A percentile compares a stretch with the other conserved stretches of the same genome.
These are phyloP conservation scores for Porphyrio hochstetteri DNA, from an alignment of 2,113 vertebrate genomes.

Conservation along the genomic window DNA sequence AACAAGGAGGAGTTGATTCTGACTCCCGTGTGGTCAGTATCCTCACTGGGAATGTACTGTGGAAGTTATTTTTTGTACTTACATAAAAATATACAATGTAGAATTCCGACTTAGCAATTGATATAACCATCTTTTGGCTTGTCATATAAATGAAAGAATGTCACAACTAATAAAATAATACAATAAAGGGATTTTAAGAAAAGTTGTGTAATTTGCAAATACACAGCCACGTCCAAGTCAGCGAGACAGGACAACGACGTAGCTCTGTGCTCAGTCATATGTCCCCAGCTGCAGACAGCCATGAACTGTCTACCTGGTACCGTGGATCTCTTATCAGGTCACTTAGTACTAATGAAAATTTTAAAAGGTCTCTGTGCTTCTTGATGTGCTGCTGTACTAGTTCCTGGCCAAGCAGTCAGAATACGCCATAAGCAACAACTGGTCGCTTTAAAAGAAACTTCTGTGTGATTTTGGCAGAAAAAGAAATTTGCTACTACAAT, in stretches of 20 bases:
- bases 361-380: not conserved
- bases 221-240: not conserved
- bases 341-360: constrained; percentile 4
- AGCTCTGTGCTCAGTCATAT: not conserved
- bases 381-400: not conserved
- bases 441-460: not conserved
- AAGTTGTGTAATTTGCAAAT: not conserved
- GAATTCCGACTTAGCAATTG: not conserved
- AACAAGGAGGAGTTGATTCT: not conserved
- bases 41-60: not conserved
- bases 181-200: not conserved
- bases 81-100: not conserved
- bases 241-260: not conserved
- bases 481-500: no score
- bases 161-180: not conserved
- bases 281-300: not conserved
- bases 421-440: not conserved
- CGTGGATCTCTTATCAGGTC: not conserved
- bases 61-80: not conserved
- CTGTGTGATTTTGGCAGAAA: not conserved
- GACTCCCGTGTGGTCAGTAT: not conserved
- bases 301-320: not conserved
- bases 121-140: not conserved
- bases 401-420: not conserved
- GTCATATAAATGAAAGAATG: not conserved